These are phyloP conservation scores for Drosophila phalerata DNA, from an alignment of 2,888 invertebrate species.

Conservation along the genomic window DNA sequence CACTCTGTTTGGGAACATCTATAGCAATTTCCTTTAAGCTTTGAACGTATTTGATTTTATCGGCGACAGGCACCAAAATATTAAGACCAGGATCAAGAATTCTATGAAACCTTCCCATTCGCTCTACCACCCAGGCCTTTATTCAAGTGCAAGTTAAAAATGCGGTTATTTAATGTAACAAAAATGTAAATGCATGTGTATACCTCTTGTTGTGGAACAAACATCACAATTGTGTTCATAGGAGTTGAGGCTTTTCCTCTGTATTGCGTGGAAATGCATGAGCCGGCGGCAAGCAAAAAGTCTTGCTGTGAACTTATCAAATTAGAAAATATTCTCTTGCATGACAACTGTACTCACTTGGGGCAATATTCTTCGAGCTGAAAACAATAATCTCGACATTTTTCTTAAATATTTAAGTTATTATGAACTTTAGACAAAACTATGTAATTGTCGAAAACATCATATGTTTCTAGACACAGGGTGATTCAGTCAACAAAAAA, in stretches of 20 bases:
- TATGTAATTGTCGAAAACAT: conserved; percentile 44
- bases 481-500: conserved; percentile 28
- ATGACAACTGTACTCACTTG: conserved; percentile 45
- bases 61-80: conserved; percentile 95
- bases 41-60: conserved; percentile 98
- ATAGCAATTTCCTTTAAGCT: conserved; percentile 99
- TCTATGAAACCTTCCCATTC: conserved; percentile 98
- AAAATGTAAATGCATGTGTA: background rate
- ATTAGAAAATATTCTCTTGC: background rate
- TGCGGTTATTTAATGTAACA: conserved; percentile 44
- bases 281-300: conserved; percentile 74
- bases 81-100: conserved; percentile 98
- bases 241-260: conserved; percentile 88
- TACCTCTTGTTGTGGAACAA: conserved; percentile 99
- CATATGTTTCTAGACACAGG: conserved; percentile 55
- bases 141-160: conserved; percentile 65
- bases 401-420: conserved; percentile 39
- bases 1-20: conserved; percentile 99
- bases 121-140: conserved; percentile 97
- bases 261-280: conserved; percentile 51
- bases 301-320: conserved; percentile 55
- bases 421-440: conserved; percentile 43
- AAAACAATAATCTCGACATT: conserved; percentile 65
- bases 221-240: conserved; percentile 96
- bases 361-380: conserved; percentile 62